Conservation (phyloP, 1,140 invertebrate genomes). For the Pogonomyrmex californicus region DNA sequence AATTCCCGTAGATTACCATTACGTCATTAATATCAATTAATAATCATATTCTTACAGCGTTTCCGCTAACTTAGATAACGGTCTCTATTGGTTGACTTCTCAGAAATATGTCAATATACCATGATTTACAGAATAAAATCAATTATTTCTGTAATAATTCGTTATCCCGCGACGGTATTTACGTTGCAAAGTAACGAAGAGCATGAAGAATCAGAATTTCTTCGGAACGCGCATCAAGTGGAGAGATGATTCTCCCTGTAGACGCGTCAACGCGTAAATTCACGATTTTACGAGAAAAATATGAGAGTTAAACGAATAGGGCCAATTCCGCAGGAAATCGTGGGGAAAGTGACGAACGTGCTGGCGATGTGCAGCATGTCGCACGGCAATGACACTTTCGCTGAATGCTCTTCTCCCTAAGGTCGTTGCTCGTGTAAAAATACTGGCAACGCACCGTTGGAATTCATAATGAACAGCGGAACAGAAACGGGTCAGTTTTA, state of each 20-base stretch:
- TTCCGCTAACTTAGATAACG: not conserved
- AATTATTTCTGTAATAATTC: not conserved
- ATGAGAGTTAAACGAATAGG: conserved; percentile 57
- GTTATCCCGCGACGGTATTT: conserved; percentile 6
- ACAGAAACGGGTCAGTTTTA: conserved; percentile 63
- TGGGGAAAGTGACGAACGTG: conserved; percentile 68
- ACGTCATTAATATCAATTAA: not conserved
- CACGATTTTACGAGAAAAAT: conserved; percentile 48
- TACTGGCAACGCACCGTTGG: conserved; percentile 60
- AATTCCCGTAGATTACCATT: not conserved
- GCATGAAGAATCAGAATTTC: conserved; percentile 35
- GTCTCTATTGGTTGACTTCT: not conserved
- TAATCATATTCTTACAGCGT: not conserved
- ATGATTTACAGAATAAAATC: conserved; percentile 21
- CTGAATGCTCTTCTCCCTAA: conserved; percentile 54
- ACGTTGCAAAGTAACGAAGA: not conserved
- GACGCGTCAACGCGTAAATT: conserved; percentile 2
- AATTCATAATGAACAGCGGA: conserved; percentile 68
- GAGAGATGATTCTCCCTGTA: not conserved
- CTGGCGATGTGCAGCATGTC: conserved; percentile 31
- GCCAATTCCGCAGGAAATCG: conserved; percentile 55
- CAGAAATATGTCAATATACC: not conserved
- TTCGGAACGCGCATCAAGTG: not conserved
- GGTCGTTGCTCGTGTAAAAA: conserved; percentile 76
- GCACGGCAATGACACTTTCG: conserved; percentile 74